These are phyloP conservation scores for Dipodomys stephensi DNA, from an alignment of 2,113 vertebrate species.

Conservation along the genomic window DNA sequence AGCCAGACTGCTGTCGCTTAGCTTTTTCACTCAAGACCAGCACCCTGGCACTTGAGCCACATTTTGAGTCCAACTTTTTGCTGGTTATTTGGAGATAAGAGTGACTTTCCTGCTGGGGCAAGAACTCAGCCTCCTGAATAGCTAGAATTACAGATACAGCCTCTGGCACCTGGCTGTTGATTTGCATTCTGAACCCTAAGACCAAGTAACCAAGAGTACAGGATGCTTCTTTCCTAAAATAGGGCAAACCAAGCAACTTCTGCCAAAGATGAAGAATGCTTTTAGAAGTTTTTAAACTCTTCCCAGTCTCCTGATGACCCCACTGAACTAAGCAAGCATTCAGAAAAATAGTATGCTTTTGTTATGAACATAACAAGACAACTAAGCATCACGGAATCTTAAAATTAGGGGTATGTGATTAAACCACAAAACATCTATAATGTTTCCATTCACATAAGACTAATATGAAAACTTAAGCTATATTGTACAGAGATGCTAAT, in stretches of 20 bases:
- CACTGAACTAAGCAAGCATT: background rate
- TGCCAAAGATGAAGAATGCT: constrained; percentile 10
- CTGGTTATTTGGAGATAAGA: too few species aligned
- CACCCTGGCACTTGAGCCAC: too few species aligned
- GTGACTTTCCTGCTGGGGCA: too few species aligned
- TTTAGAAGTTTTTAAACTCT: constrained; percentile 10
- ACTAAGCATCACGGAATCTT: background rate
- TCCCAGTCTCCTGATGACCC: background rate
- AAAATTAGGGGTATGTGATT: background rate
- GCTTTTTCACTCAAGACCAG: too few species aligned
- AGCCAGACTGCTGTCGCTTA: too few species aligned
- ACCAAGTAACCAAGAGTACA: background rate
- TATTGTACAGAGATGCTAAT: background rate
- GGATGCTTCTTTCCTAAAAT: constrained; percentile 1
- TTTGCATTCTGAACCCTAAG: background rate
- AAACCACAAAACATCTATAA: background rate
- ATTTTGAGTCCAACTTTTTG: too few species aligned
- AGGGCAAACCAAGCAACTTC: background rate
- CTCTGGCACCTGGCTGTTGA: background rate
- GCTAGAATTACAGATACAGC: too few species aligned
- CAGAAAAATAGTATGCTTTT: background rate
- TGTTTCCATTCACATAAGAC: background rate
- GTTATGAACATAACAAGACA: constrained; percentile 5
- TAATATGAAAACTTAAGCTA: background rate
- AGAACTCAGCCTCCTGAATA: too few species aligned